Evolutionary conservation across 1,140 invertebrate genomes (phyloP).

Genomic region (Heliconius himera): DNA sequence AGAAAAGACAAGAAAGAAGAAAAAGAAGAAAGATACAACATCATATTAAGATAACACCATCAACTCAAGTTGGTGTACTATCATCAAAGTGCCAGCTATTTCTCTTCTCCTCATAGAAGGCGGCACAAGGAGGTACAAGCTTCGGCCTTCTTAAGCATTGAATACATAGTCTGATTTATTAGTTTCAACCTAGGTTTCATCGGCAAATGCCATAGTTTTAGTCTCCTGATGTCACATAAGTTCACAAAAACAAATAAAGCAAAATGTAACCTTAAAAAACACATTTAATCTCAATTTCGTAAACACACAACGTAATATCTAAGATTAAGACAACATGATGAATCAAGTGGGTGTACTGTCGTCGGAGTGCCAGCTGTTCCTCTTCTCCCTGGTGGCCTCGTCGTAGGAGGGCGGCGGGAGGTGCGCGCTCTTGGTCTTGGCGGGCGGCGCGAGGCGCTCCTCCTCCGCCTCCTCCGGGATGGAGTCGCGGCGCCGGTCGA

Average conservation of each 20-base stretch:
- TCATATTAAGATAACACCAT: neutral
- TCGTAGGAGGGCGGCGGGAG: slow-evolving; percentile 69
- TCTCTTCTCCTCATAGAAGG: slow-evolving; percentile 59
- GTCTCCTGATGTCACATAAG: too few relatives aligned
- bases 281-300: neutral
- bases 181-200: too few relatives aligned
- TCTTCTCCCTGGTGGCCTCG: slow-evolving; percentile 61
- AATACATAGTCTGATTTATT: too few relatives aligned
- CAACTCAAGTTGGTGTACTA: slow-evolving; percentile 61
- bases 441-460: slow-evolving; percentile 55
- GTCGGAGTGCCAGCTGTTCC: slow-evolving; percentile 82
- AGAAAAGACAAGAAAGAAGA: neutral
- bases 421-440: slow-evolving; percentile 34
- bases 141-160: too few relatives aligned
- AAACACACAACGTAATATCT: too few relatives aligned
- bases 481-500: slow-evolving; percentile 76
- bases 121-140: too few relatives aligned
- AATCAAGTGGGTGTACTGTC: slow-evolving; percentile 68
- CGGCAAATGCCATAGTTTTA: too few relatives aligned
- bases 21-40: too few relatives aligned
- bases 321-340: neutral
- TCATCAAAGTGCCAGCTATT: slow-evolving; percentile 81
- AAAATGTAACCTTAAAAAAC: neutral
- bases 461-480: slow-evolving; percentile 80
- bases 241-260: too few relatives aligned